Evolutionary conservation across 1,140 invertebrate genomes (phyloP), one percentile per base, ranked within the genome.

Genomic region (Brachionus plicatilis): DNA sequence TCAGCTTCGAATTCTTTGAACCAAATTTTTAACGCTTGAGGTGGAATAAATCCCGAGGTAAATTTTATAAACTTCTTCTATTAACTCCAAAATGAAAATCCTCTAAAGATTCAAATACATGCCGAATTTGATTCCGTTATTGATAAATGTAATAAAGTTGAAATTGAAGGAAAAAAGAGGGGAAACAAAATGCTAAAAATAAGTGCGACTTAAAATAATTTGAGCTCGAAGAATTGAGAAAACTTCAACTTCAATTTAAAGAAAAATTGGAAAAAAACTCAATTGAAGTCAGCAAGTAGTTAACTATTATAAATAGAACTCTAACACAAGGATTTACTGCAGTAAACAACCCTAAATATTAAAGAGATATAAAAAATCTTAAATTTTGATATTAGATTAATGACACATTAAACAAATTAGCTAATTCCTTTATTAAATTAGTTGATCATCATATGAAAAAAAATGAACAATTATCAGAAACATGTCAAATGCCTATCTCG

Each of bases 11-110:
- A n/a, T 37, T 68, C 65, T 68, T 68, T 68, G 33, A 68, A 68
- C 33, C 65, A 68, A 68, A 68, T 68, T 68, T 68, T 68, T 68
- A 37, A 68, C 24, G 65, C 65, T 68, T 68, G 37, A 68, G 33
- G 3, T 29, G 27, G 33, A 68, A 68, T 33, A 68, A 68, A 68
- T 68, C 27, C 65, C 24, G 65, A 37, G 65, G 65, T 68, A 68
- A 68, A 33, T 33, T 37, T 33, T 33, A 68, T 12, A 68, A 68
- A 33, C 37, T 33, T 68, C 33, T 68, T 68, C 8, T 33, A 68
- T 68, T 33, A 33, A 68, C 24, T 33, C 11, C 24, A 68, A 68
- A 33, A 33, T 68, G 24, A 68, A 68, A 68, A 33, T 68, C 65
- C 9, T 68, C 33, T 33, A 33, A 33, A 68, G 65, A 68, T 68